Evolutionary conservation across 2,888 invertebrate species (phyloP).

Genomic region (Epinotia nisella): DNA sequence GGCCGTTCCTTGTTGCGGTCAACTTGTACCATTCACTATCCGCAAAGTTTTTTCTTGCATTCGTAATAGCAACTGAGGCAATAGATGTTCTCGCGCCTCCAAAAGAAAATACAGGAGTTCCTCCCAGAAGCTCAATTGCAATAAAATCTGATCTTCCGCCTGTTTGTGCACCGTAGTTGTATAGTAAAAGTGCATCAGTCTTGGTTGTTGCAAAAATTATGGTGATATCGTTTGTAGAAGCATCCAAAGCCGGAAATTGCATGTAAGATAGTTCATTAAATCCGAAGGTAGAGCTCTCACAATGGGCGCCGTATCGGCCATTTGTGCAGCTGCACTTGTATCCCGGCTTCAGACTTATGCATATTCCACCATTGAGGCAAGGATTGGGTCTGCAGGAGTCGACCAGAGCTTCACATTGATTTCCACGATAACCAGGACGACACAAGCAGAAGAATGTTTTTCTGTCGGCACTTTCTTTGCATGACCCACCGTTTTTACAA

Average conservation of each 20-base stretch:
- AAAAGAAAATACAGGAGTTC: slow-evolving; percentile 94
- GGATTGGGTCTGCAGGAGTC: slow-evolving; percentile 97
- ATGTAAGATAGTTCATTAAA: slow-evolving; percentile 95
- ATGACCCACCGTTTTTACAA: slow-evolving; percentile 96
- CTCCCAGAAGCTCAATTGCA: slow-evolving; percentile 93
- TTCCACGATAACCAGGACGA: slow-evolving; percentile 95
- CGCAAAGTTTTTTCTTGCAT: slow-evolving; percentile 87
- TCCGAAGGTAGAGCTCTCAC: slow-evolving; percentile 95
- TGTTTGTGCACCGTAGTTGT: slow-evolving; percentile 95
- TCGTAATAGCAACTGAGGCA: slow-evolving; percentile 89
- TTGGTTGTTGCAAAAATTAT: slow-evolving; percentile 96
- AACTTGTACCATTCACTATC: slow-evolving; percentile 97
- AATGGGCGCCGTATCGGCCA: slow-evolving; percentile 95
- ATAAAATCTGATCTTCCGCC: slow-evolving; percentile 97
- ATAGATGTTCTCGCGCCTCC: slow-evolving; percentile 95
- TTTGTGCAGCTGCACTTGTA: slow-evolving; percentile 94
- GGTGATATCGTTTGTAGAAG: slow-evolving; percentile 95
- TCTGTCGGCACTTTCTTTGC: slow-evolving; percentile 94
- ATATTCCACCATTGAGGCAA: slow-evolving; percentile 95
- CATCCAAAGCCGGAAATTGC: slow-evolving; percentile 93
- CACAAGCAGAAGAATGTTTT: slow-evolving; percentile 96
- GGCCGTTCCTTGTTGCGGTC: slow-evolving; percentile 95
- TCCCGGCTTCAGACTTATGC: slow-evolving; percentile 94
- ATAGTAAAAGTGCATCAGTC: slow-evolving; percentile 93
- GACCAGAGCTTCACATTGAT: slow-evolving; percentile 94